A percentile compares a stretch with the other conserved stretches of the same genome.
These are phyloP conservation scores for Ctenoplectra terminalis DNA, from an alignment of 1,140 invertebrate species.

Conservation along the genomic window DNA sequence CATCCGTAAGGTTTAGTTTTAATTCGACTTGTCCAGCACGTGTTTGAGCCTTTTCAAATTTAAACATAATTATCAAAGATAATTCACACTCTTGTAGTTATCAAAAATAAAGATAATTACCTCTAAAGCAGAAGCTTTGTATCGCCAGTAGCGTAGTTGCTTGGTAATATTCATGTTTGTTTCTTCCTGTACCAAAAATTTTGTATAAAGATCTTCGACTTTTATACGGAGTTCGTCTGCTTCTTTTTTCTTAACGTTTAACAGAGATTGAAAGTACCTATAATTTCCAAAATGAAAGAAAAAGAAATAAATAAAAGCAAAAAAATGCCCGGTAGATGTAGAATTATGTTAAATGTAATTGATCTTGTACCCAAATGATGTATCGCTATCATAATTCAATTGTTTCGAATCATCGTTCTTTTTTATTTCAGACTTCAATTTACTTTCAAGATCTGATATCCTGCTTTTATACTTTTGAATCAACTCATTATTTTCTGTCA, in stretches of 20 bases:
- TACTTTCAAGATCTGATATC: constrained; percentile 70
- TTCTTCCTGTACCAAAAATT: constrained; percentile 71
- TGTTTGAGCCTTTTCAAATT: constrained; percentile 43
- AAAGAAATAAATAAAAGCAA: constrained; percentile 16
- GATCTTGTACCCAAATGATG: constrained; percentile 32
- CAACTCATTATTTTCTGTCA: constrained; percentile 65
- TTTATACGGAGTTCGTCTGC: constrained; percentile 68
- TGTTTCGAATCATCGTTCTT: constrained; percentile 57
- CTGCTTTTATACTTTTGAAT: constrained; percentile 70
- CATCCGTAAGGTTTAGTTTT: constrained; percentile 41
- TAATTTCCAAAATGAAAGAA: constrained; percentile 10
- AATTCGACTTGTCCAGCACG: constrained; percentile 48
- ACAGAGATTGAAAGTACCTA: constrained; percentile 72
- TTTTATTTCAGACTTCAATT: constrained; percentile 68
- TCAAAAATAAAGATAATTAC: constrained; percentile 47
- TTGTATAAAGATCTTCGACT: constrained; percentile 71
- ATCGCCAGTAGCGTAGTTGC: constrained; percentile 72
- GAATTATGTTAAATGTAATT: constrained; percentile 23
- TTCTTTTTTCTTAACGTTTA: constrained; percentile 71
- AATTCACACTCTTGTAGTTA: not conserved
- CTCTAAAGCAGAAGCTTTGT: constrained; percentile 63
- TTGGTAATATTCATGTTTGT: constrained; percentile 63
- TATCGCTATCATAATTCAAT: constrained; percentile 36
- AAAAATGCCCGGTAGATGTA: too few relatives aligned
- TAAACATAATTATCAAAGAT: not conserved